Base-by-base conservation (phyloP, 2,113 vertebrate genomes). In the Pontoporia blainvillei region DNA sequence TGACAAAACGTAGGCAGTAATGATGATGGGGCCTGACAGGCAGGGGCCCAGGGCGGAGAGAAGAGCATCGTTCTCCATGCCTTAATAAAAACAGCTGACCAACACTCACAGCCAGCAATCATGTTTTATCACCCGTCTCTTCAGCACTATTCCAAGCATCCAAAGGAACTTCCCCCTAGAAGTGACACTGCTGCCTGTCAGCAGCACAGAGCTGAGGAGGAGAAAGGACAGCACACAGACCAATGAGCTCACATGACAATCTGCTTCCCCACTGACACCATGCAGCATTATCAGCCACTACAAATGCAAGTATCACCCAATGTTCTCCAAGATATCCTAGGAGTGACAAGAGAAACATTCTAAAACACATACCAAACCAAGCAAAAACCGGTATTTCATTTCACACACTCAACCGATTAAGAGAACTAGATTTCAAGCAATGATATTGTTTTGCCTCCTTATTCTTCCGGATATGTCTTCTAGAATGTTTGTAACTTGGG, bases 401-500 rank as follows among this genome's bases (percentile, higher is more conserved):
- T 34, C 72, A 61, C 27, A 64, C 72, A 29, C 29, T 1, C 67
- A 29, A n/a, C 25, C 85, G 59, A 49, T 15, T 57, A 75, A 91
- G 95, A 78, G 94, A 41, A 46, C 66, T 59, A 9, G 3, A 41
- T 17, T 91, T 31, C 44, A 71, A 91, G 31, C 11, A 59, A n/a
- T 10, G 86, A 44, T 20, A 79, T 69, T 61, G 1, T 27, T 62
- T 21, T 90, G 79, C 76, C 57, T 46, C 76, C 34, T 6, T 64
- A 85, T 89, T 76, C 87, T 57, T 27, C 72, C 91, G 88, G 64
- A 91, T 21, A 79, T 0, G 13, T 76, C 0, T 95, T 95, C 95
- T 0, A 5, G 97, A 96, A 57, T 44, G 75, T 66, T 66, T 90
- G 91, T 75, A 96, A 95, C 92, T 73, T 82, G 90, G 95, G 97